These are phyloP conservation scores for Porites evermanni DNA, from an alignment of 92 coral and sea anemone species.

Conservation along the genomic window DNA sequence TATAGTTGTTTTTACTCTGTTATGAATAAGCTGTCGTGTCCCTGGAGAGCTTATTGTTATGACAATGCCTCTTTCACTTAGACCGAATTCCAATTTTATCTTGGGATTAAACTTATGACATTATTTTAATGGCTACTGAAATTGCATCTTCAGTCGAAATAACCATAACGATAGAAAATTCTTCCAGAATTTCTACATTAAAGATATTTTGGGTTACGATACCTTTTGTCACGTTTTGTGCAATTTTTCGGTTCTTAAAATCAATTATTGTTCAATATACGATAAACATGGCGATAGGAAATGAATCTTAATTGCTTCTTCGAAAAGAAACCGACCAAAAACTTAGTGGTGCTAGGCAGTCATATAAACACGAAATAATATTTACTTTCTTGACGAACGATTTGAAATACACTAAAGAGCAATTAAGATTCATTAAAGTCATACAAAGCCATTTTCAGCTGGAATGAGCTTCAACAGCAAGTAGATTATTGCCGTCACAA, in stretches of 20 bases:
- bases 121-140: neutral
- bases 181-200: neutral
- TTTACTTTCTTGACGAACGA: slow-evolving; percentile 14
- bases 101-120: neutral
- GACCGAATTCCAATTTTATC: neutral
- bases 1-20: slow-evolving; percentile 14
- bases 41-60: slow-evolving; percentile 22
- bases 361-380: slow-evolving; percentile 30
- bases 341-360: slow-evolving; percentile 14
- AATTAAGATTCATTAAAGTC: slow-evolving; percentile 35
- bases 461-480: slow-evolving; percentile 9
- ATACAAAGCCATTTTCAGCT: slow-evolving; percentile 21
- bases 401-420: slow-evolving; percentile 30
- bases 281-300: slow-evolving; percentile 35
- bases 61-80: neutral
- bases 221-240: slow-evolving; percentile 6
- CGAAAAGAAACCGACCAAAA: slow-evolving; percentile 18
- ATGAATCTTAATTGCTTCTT: slow-evolving; percentile 41
- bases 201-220: slow-evolving; percentile 1
- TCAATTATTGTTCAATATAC: slow-evolving; percentile 34
- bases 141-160: neutral
- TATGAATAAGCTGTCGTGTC: slow-evolving; percentile 22
- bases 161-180: neutral
- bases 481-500: slow-evolving; percentile 5
- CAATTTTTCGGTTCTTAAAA: slow-evolving; percentile 32